A percentile compares a stretch with the other conserved stretches of the same genome.
These are phyloP conservation scores for Enteromius radiatus DNA, from an alignment of 2,797 vertebrate genomes.

Conservation along the genomic window DNA sequence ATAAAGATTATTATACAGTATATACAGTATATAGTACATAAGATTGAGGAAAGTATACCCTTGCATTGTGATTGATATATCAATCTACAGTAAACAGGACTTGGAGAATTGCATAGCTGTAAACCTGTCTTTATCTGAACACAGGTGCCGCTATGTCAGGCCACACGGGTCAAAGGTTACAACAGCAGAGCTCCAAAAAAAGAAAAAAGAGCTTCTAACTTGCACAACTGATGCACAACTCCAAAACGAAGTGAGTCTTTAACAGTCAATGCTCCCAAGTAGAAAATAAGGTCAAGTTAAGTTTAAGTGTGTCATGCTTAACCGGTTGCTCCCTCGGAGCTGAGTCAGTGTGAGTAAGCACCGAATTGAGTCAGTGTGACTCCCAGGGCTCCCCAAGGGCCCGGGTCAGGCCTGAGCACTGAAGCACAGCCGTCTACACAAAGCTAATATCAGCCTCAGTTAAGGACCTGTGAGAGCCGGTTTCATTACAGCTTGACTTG, in stretches of 20 bases:
- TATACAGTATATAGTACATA: not conserved
- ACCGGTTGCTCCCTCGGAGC: constrained; percentile 32
- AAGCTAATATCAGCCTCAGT: constrained; percentile 63
- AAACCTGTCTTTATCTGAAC: not conserved
- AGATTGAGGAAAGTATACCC: not conserved
- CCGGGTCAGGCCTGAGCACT: constrained; percentile 55
- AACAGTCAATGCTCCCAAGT: constrained; percentile 40
- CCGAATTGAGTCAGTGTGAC: constrained; percentile 53
- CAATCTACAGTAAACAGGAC: not conserved
- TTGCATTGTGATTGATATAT: not conserved
- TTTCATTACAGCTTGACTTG: constrained; percentile 58
- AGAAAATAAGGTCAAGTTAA: constrained; percentile 51
- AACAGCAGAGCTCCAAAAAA: not conserved
- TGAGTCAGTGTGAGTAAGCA: constrained; percentile 46
- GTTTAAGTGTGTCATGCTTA: constrained; percentile 53
- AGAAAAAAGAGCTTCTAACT: not conserved
- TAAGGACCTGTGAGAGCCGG: constrained; percentile 56
- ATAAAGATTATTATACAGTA: not conserved
- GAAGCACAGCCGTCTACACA: constrained; percentile 50
- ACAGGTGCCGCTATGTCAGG: not conserved
- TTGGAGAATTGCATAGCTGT: not conserved
- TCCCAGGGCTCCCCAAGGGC: constrained; percentile 38
- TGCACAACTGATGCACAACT: constrained; percentile 24
- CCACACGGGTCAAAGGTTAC: not conserved
- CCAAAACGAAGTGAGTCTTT: constrained; percentile 44